These are phyloP conservation scores for Falcunculus frontatus DNA, from an alignment of 2,113 vertebrate species.

Conservation along the genomic window DNA sequence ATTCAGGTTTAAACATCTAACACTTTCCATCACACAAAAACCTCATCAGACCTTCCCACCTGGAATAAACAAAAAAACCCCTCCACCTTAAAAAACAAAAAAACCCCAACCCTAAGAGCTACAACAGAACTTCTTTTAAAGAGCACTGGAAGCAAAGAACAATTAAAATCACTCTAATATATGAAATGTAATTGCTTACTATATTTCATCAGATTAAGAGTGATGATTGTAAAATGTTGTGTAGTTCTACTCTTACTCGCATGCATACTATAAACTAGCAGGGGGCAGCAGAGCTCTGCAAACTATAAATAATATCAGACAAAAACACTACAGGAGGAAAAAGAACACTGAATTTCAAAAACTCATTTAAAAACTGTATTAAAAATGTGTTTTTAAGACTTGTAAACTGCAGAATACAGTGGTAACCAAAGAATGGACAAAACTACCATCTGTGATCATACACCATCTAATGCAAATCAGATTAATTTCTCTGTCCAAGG, in stretches of 20 bases:
- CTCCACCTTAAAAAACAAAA: neutral
- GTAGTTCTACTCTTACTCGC: neutral
- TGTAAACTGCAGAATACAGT: neutral
- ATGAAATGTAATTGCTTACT: neutral
- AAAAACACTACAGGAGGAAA: neutral
- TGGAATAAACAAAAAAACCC: neutral
- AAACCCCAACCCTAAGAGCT: neutral
- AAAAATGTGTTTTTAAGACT: neutral
- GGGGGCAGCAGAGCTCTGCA: conserved; percentile 62
- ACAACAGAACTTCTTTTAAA: neutral
- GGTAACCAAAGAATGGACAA: neutral
- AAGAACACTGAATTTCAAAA: neutral
- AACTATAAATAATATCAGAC: neutral
- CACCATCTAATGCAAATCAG: neutral
- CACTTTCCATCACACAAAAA: neutral
- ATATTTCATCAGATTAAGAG: neutral
- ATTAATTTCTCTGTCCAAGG: neutral
- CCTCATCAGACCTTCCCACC: neutral
- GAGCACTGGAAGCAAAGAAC: neutral
- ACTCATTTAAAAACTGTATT: neutral
- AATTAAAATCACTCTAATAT: neutral
- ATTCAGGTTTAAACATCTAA: neutral
- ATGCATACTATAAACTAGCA: neutral
- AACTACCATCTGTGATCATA: neutral
- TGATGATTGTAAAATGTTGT: neutral